Conservation (phyloP, 2,113 vertebrate genomes). For the Corythoichthys haematopterus region DNA sequence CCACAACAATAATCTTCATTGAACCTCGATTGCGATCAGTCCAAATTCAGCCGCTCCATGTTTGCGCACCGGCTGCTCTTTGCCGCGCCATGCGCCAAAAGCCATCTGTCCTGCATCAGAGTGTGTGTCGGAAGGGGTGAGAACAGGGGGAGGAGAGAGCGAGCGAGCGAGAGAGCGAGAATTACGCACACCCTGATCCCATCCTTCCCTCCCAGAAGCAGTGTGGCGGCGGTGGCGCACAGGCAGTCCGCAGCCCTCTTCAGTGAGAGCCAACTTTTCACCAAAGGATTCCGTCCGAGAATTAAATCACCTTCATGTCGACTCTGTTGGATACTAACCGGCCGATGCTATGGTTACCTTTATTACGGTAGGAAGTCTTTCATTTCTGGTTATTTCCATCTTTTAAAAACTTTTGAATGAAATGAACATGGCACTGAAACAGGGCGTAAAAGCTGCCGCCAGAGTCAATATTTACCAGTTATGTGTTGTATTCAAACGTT, state of each 20-base stretch:
- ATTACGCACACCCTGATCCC: conserved; percentile 63
- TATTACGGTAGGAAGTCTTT: conserved; percentile 84
- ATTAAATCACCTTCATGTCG: conserved; percentile 93
- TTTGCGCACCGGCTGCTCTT: conserved; percentile 33
- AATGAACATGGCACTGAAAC: not conserved
- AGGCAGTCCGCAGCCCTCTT: conserved; percentile 50
- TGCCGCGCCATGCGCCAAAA: conserved; percentile 39
- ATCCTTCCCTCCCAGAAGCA: conserved; percentile 54
- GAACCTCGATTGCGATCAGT: conserved; percentile 30
- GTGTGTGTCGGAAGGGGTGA: conserved; percentile 36
- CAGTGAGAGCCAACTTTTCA: conserved; percentile 80
- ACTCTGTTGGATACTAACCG: conserved; percentile 85
- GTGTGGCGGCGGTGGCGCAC: conserved; percentile 47
- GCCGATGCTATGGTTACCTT: conserved; percentile 99
- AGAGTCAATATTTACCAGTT: conserved; percentile 9
- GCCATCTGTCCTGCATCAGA: conserved; percentile 60
- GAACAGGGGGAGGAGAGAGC: conserved; percentile 30
- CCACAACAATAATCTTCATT: no score
- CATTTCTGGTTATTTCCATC: no score
- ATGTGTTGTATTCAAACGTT: not conserved
- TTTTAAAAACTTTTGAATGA: conserved; percentile 13
- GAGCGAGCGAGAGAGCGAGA: conserved; percentile 32
- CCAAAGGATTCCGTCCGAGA: conserved; percentile 70
- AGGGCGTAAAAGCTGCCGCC: not conserved
- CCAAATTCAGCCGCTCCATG: conserved; percentile 52